A percentile compares a stretch with the other conserved stretches of the same genome.
Evolutionary conservation across 2,113 vertebrate genomes (phyloP).

Genomic region (Circaetus gallicus): DNA sequence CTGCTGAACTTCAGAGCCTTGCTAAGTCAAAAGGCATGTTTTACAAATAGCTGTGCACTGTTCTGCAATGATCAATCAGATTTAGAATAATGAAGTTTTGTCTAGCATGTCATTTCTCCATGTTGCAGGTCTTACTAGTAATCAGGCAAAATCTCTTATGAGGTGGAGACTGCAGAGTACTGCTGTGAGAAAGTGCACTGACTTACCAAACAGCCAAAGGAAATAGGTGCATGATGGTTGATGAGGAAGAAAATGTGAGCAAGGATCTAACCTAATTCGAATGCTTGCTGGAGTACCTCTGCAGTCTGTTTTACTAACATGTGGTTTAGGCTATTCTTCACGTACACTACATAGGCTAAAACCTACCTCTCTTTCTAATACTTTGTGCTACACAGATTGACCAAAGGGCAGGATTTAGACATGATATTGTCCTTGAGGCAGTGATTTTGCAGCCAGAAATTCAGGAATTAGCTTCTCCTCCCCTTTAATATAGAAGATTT

Average conservation of each 20-base stretch:
- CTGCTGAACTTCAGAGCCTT: background rate
- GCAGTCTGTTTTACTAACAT: background rate
- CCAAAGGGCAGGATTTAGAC: background rate
- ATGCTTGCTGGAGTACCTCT: background rate
- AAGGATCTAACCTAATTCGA: background rate
- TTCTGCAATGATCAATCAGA: accelerated
- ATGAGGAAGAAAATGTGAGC: background rate
- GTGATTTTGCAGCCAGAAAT: background rate
- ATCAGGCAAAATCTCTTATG: background rate
- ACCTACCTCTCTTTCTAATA: background rate
- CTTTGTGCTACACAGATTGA: background rate
- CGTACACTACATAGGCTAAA: background rate
- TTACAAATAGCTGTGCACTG: background rate
- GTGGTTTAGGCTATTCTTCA: background rate
- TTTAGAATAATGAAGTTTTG: background rate
- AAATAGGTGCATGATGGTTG: background rate
- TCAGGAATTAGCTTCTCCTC: background rate
- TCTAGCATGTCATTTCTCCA: background rate
- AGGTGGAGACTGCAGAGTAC: background rate
- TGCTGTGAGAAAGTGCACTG: background rate
- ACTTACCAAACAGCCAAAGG: background rate
- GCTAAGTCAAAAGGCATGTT: background rate
- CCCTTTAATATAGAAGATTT: background rate
- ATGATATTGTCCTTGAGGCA: background rate
- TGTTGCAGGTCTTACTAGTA: background rate